Evolutionary conservation across 2,888 invertebrate species (phyloP), one percentile per base, ranked within the genome.

Genomic region (Pristionchus japonicus): DNA sequence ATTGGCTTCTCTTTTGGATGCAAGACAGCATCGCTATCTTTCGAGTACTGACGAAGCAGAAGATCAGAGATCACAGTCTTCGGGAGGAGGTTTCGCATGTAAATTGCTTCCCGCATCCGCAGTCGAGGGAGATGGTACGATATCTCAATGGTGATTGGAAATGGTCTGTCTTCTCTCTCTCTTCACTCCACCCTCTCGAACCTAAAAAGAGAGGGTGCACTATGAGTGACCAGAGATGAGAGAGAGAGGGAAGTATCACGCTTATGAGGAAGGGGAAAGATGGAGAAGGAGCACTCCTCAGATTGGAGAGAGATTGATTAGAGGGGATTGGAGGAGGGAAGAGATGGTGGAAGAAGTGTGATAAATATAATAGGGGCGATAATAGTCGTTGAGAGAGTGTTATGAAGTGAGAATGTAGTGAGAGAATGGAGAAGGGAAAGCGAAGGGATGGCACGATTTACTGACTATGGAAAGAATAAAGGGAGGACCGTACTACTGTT

Each of bases 271-370:
- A 77, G 43, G 27, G n/a, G n/a, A n/a, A n/a, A 77, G 77, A 43
- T 34, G 13, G 43, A 27, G 20, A 43, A 47, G 47, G 34, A 47
- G 27, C n/a, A 13, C 27, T 40, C 70, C 37, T 77, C 43, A 77
- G 77, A 70, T 37, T 34, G n/a, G 77, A 82, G 80, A 82, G 80
- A 80, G 82, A n/a, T 47, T 43, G 77, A 77, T 77, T 43, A 70
- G 37, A 34, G 34, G 57, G 31, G n/a, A 70, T 70, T 77, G 77
- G n/a, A 3, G 67, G 67, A 23, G 57, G 57, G 57, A 23, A 57
- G n/a, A n/a, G 17, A 15, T 11, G 52, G n/a, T 20, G 23, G 23
- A 57, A 77, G 23, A 47, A 77, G 77, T 43, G 77, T 43, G 27
- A 77, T 77, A 77, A 77, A 43, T 77, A 77, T 47, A 40, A 77